These are phyloP conservation scores for Schlechtendalia chinensis DNA, from an alignment of 1,140 invertebrate species.

Conservation along the genomic window DNA sequence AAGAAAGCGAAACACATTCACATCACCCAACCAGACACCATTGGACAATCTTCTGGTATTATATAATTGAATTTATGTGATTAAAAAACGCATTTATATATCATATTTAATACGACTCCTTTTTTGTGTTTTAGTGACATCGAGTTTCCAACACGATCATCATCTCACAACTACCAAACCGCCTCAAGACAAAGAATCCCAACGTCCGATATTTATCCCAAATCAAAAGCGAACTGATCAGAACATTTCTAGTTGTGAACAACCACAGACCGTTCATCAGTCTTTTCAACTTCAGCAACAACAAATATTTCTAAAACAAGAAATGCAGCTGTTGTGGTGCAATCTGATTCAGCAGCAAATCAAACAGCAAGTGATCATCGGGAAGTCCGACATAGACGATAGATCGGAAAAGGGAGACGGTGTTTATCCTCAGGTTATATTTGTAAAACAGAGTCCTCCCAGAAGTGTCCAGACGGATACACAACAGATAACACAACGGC, in stretches of 20 bases:
- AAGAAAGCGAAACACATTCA: conserved; percentile 29
- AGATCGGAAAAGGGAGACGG: background rate
- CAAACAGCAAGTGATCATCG: conserved; percentile 51
- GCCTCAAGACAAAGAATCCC: conserved; percentile 20
- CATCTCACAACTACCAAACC: conserved; percentile 6
- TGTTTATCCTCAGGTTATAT: conserved; percentile 29
- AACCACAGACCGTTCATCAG: conserved; percentile 40
- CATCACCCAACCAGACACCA: conserved; percentile 20
- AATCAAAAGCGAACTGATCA: conserved; percentile 40
- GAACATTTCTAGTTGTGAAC: background rate
- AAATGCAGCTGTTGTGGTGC: conserved; percentile 9
- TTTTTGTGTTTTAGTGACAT: conserved; percentile 9
- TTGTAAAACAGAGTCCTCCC: conserved; percentile 32
- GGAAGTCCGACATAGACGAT: conserved; percentile 35
- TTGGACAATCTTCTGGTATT: conserved; percentile 27
- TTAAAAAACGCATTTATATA: too few relatives aligned
- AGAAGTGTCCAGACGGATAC: conserved; percentile 33
- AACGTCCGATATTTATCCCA: conserved; percentile 38
- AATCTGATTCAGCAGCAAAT: conserved; percentile 39
- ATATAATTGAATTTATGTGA: background rate
- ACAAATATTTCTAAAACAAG: conserved; percentile 46
- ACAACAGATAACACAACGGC: conserved; percentile 54
- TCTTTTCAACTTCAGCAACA: conserved; percentile 50
- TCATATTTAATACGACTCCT: background rate
- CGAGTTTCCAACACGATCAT: conserved; percentile 32